Evolutionary conservation across 2,797 vertebrate genomes (phyloP), one percentile per base, ranked within the genome.

Genomic region (Erpetoichthys calabaricus): DNA sequence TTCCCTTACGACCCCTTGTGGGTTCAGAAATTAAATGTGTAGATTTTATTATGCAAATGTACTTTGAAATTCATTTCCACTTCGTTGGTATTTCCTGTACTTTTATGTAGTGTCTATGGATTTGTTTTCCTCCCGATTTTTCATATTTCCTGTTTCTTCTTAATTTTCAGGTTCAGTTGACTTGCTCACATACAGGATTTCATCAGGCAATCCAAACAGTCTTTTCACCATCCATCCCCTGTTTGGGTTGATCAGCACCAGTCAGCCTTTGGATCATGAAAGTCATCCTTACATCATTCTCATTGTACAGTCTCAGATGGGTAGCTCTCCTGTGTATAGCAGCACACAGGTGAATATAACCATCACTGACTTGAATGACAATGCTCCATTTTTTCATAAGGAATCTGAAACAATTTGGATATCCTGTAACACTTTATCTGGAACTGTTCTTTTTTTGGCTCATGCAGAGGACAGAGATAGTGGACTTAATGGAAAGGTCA

Each of bases 401-500:
- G 67, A 58, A 25, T 69, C 67, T 0, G 88, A 89, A 47, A 56
- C 67, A 56, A 66, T 96, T 51, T 78, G 62, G 0, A 57, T 96
- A 59, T 75, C 85, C n/a, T 72, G 57, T 5, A 81, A 70, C 60
- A 89, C 82, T 0, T 66, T 58, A 3, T 80, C 85, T 0, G 92
- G 92, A 9, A 86, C 88, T 0, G 82, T 84, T 58, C n/a, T 97
- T 54, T 98, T 89, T 63, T 75, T 89, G 7, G 89, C 89, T 41
- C 88, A 76, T 1, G 92, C 94, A 1, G 80, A 88, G 10, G 94
- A 97, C 68, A 63, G 60, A 9, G 94, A 98, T 75, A 87, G 87
- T 1, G 84, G 81, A 0, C 67, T 64, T 7, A 97, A 94, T 2
- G 90, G 90, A 4, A 67, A 64, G n/a, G 64, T 97, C 59, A 76